Evolutionary conservation across 2,888 invertebrate species (phyloP).

Genomic region (Agrilus mali): DNA sequence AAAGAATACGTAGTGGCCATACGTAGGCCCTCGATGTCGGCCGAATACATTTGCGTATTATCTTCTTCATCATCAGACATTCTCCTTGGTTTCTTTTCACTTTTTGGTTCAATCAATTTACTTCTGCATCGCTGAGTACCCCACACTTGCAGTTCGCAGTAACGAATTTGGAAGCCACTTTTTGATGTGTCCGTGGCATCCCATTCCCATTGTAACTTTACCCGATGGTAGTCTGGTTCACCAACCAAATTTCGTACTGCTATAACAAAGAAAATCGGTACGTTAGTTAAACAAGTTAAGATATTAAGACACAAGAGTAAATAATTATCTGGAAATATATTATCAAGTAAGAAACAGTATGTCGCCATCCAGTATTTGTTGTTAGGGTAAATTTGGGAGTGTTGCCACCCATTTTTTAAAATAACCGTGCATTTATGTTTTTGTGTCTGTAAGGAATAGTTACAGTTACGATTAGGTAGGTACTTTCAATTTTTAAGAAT

Average conservation of each 20-base stretch:
- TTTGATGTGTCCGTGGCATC: constrained; percentile 35
- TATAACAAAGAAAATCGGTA: constrained; percentile 26
- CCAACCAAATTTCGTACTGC: constrained; percentile 49
- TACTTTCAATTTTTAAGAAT: no score
- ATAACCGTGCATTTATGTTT: no score
- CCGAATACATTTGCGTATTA: constrained; percentile 38
- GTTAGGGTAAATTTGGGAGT: no score
- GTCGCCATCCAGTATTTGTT: no score
- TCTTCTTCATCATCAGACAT: constrained; percentile 21
- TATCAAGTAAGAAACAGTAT: no score
- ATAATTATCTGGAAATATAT: no score
- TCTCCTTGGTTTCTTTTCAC: constrained; percentile 13
- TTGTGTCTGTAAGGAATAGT: no score
- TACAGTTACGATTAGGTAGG: no score
- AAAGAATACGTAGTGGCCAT: constrained; percentile 77
- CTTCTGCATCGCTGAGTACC: constrained; percentile 64
- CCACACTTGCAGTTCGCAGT: constrained; percentile 70
- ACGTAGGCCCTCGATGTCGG: constrained; percentile 54
- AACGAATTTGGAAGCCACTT: constrained; percentile 55
- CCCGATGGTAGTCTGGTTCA: constrained; percentile 54
- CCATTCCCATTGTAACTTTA: constrained; percentile 51
- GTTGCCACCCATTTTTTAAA: no score
- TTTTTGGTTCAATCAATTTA: constrained; percentile 24
- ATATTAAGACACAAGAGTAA: no score
- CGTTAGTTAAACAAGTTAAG: no score